These are phyloP conservation scores for Puntigrus tetrazona DNA, from an alignment of 2,113 vertebrate species.

Conservation along the genomic window DNA sequence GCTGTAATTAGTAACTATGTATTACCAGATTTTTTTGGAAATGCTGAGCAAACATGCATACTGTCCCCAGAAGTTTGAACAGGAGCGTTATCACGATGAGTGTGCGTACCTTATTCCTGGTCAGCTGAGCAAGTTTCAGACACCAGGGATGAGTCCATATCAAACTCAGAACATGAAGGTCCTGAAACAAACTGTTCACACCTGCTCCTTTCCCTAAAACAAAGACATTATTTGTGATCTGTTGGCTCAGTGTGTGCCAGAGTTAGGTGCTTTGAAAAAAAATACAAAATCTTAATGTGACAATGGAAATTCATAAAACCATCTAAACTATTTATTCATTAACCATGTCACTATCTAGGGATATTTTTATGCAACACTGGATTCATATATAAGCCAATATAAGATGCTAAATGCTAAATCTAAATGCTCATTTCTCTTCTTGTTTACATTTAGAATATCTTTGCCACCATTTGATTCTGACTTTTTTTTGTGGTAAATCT, in stretches of 20 bases:
- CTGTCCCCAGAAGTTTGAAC: neutral
- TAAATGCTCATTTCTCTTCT: neutral
- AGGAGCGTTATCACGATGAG: neutral
- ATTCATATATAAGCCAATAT: neutral
- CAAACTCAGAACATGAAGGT: slow-evolving; percentile 91
- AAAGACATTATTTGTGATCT: slow-evolving; percentile 10
- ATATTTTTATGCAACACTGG: neutral
- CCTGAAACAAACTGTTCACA: slow-evolving; percentile 81
- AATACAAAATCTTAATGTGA: neutral
- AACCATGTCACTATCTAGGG: neutral
- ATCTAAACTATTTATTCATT: neutral
- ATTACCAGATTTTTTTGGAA: neutral
- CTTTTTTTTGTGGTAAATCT: no score
- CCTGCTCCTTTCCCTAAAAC: slow-evolving; percentile 43
- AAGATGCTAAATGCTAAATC: no score
- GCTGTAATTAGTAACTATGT: neutral
- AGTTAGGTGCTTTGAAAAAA: neutral
- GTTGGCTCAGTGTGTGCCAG: neutral
- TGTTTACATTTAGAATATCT: neutral
- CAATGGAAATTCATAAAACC: neutral
- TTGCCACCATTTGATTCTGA: neutral
- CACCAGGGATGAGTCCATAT: slow-evolving; percentile 99
- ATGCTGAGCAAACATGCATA: no score
- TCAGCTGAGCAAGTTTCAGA: slow-evolving; percentile 88
- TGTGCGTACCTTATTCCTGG: slow-evolving; percentile 83